Evolutionary conservation across 2,888 invertebrate species (phyloP), one percentile per base, ranked within the genome.

Genomic region (Aromia moschata): DNA sequence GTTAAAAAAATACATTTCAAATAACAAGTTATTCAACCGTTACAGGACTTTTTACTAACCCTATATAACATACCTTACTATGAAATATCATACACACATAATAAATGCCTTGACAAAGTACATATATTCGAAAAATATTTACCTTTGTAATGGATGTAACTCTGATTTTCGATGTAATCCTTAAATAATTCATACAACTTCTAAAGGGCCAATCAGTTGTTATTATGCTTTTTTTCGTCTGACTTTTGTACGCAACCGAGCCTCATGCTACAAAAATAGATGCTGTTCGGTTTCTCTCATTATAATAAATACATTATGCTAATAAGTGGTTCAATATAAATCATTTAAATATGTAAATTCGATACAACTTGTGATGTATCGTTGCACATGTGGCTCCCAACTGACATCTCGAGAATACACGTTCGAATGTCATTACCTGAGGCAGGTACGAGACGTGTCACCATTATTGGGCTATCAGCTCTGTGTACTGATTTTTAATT

Each of bases 301-400:
- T 60, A 62, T 54, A 62, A 65, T 62, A 58, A 60, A 60, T 56
- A 51, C 49, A 37, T 3, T 56, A 62, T 60, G 62, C 47, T 47
- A 40, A 57, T 60, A 58, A 65, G 58, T 51, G 58, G 60, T 56
- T 65, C 58, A 60, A 62, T 62, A 65, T 65, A 65, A 60, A 65
- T 60, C 65, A 65, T 65, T 65, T 65, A 65, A 60, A 60, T 65
- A 62, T 62, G 62, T 56, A 62, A 65, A 65, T 65, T 51, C 44
- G 17, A 20, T 55, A 52, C 53, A 52, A 41, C 41, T 52, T 43
- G 41, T 44, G 57, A 60, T 65, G 56, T 61, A 61, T 64, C 64
- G 58, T 56, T 56, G 58, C 58, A 56, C 56, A 58, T 56, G 56
- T 47, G 47, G 58, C 56, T 59, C 53, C 53, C 53, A 57, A 52